These are phyloP conservation scores for Campylomormyrus tamandua DNA, from an alignment of 2,113 vertebrate species.

Conservation along the genomic window DNA sequence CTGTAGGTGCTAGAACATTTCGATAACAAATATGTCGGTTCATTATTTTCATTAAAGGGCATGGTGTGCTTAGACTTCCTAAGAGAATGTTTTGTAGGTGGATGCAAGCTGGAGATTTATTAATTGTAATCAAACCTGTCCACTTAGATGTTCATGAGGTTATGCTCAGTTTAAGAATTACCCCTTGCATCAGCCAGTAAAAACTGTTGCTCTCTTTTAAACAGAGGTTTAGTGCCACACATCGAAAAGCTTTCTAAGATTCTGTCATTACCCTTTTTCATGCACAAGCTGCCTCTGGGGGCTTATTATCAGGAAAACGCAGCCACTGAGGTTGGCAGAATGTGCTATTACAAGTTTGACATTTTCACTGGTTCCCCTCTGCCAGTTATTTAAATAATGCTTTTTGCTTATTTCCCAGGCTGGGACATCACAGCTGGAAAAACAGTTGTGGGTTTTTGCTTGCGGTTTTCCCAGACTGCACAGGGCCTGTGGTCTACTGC, in stretches of 20 bases:
- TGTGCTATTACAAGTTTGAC: conserved; percentile 15
- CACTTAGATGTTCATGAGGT: background rate
- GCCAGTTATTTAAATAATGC: conserved; percentile 22
- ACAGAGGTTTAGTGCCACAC: background rate
- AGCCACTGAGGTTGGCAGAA: background rate
- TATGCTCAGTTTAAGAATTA: background rate
- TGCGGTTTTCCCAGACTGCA: conserved; percentile 21
- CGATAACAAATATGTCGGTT: background rate
- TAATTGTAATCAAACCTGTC: background rate
- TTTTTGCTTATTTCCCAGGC: conserved; percentile 21
- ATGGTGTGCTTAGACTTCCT: background rate
- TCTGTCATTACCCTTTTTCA: background rate
- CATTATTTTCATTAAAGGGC: background rate
- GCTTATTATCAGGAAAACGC: background rate
- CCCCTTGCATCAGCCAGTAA: background rate
- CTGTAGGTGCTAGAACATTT: background rate
- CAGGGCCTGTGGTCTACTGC: background rate
- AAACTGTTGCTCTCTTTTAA: background rate
- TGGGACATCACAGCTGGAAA: conserved; percentile 29
- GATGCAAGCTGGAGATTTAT: background rate
- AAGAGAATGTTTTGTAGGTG: background rate
- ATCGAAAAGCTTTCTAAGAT: background rate
- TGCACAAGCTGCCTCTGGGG: background rate
- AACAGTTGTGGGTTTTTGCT: conserved; percentile 15
- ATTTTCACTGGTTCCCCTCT: conserved; percentile 10